Evolutionary conservation across 2,113 vertebrate genomes (phyloP).

Genomic region (Gobio gobio): DNA sequence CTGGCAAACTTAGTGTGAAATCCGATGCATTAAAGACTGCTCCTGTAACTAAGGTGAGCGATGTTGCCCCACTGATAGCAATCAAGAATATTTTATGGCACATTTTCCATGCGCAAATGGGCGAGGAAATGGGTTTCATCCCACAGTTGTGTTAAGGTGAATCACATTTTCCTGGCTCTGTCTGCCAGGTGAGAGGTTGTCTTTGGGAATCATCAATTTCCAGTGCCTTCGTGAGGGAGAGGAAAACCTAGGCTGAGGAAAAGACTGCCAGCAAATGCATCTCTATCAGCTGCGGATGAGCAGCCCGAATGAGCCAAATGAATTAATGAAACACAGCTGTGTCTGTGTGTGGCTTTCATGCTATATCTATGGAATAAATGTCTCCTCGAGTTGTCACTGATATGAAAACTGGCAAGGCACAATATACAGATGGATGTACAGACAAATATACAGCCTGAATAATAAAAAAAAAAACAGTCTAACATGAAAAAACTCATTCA

Average conservation of each 20-base stretch:
- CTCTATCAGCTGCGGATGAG: neutral
- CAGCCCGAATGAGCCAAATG: neutral
- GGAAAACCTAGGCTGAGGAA: slow-evolving; percentile 49
- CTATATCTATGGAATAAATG: neutral
- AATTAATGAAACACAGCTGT: slow-evolving; percentile 26
- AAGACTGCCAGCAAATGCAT: slow-evolving; percentile 32
- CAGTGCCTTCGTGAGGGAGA: slow-evolving; percentile 55
- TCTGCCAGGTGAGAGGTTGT: slow-evolving; percentile 62
- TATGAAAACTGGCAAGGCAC: neutral
- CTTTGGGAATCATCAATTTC: slow-evolving; percentile 57
- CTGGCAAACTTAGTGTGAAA: slow-evolving; percentile 59
- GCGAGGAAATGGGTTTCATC: slow-evolving; percentile 63
- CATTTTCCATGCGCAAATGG: slow-evolving; percentile 65
- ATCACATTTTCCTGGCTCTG: slow-evolving; percentile 56
- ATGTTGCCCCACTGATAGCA: slow-evolving; percentile 60
- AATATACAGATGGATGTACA: neutral
- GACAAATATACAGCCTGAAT: neutral
- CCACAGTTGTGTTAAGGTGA: slow-evolving; percentile 61
- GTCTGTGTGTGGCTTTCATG: neutral
- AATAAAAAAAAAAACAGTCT: too few relatives aligned
- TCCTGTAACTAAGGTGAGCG: slow-evolving; percentile 63
- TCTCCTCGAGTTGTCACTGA: neutral
- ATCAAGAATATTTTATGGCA: slow-evolving; percentile 71
- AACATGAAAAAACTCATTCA: too few relatives aligned
- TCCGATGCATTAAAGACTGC: slow-evolving; percentile 64